A percentile compares a stretch with the other conserved stretches of the same genome.
Conservation (phyloP, 2,113 vertebrate species). For the Cyphomyrus plagiostoma region DNA sequence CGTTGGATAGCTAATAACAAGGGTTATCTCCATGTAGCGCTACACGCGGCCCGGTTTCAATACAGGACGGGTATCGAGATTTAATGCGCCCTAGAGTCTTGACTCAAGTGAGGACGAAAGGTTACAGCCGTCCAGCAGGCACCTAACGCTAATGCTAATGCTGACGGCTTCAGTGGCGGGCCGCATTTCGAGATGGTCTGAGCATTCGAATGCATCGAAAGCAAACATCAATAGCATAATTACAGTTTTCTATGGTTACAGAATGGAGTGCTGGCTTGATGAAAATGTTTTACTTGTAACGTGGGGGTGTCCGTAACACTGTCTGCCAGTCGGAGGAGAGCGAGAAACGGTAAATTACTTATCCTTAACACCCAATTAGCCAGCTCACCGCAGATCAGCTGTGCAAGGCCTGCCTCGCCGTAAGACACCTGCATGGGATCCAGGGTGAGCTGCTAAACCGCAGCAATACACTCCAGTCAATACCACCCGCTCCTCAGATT, state of each 20-base stretch:
- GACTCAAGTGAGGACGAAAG: slow-evolving; percentile 28
- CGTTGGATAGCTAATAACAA: slow-evolving; percentile 70
- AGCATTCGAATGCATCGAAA: background rate
- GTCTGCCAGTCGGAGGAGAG: background rate
- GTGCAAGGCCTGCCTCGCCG: background rate
- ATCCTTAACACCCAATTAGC: slow-evolving; percentile 30
- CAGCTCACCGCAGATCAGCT: slow-evolving; percentile 2
- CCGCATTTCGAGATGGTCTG: background rate
- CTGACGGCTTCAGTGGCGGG: background rate
- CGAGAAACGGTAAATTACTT: slow-evolving; percentile 18
- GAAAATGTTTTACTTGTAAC: background rate
- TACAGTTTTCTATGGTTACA: background rate
- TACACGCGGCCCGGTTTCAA: slow-evolving; percentile 56
- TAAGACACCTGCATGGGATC: background rate
- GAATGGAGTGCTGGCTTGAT: too few species aligned
- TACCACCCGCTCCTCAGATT: background rate
- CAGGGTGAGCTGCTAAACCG: slow-evolving; percentile 15
- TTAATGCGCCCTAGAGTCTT: slow-evolving; percentile 51
- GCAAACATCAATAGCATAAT: background rate
- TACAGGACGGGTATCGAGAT: slow-evolving; percentile 58
- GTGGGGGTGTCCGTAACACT: background rate
- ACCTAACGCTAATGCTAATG: background rate
- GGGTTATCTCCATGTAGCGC: slow-evolving; percentile 72
- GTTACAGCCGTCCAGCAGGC: slow-evolving; percentile 19
- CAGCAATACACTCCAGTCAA: too few species aligned